A percentile compares a stretch with the other conserved stretches of the same genome.
Evolutionary conservation across 2,113 vertebrate genomes (phyloP).

Genomic region (Grantiella picta): DNA sequence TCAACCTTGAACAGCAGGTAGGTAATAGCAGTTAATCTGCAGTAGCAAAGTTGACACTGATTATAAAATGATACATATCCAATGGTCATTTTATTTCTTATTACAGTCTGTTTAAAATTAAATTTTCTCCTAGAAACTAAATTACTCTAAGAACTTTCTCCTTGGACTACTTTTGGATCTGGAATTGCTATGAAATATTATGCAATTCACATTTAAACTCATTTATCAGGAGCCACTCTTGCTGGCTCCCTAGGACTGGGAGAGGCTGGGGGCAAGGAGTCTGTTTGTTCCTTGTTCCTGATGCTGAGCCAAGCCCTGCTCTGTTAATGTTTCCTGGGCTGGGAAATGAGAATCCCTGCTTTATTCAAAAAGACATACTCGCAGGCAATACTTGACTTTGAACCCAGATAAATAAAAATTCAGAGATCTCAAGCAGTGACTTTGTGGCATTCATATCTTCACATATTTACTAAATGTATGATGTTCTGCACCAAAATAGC

Average conservation of each 20-base stretch:
- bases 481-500: not conserved
- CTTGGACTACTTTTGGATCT: not conserved
- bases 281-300: not conserved
- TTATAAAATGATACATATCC: constrained; percentile 6
- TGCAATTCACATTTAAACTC: not conserved
- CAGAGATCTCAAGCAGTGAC: not conserved
- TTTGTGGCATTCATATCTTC: not conserved
- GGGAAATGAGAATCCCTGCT: not conserved
- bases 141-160: not conserved
- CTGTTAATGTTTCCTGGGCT: not conserved
- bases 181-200: not conserved
- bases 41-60: not conserved
- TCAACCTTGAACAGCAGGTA: not conserved
- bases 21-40: not conserved
- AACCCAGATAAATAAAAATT: not conserved
- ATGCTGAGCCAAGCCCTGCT: not conserved
- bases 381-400: not conserved
- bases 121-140: not conserved
- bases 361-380: not conserved
- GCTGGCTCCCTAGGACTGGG: not conserved
- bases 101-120: not conserved
- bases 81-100: constrained; percentile 3
- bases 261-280: not conserved
- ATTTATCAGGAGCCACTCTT: not conserved
- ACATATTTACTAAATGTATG: not conserved